Evolutionary conservation across 2,888 invertebrate genomes (phyloP).

Genomic region (Trissonchulus sp.): DNA sequence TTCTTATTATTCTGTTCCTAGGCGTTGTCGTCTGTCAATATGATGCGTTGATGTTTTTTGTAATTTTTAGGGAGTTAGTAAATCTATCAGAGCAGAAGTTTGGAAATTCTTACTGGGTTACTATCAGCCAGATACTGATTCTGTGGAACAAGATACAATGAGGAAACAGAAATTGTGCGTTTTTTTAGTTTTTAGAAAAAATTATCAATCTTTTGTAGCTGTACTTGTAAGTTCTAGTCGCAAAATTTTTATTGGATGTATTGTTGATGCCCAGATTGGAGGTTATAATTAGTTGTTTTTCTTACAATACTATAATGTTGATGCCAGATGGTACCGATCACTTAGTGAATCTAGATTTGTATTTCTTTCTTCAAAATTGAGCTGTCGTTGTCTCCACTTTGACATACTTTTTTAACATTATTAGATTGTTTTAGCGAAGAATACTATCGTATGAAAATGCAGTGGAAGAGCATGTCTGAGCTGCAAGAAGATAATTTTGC

Average conservation of each 20-base stretch:
- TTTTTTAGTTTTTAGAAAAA: too few relatives aligned
- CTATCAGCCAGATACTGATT: conserved; percentile 74
- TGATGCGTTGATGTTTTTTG: too few relatives aligned
- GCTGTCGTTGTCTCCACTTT: conserved; percentile 16
- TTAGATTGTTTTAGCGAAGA: conserved; percentile 60
- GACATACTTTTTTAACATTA: too few relatives aligned
- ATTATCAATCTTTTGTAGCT: conserved; percentile 57
- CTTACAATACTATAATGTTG: background rate
- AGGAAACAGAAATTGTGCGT: conserved; percentile 61
- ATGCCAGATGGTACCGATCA: conserved; percentile 3
- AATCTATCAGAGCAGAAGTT: conserved; percentile 66
- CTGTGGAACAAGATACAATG: conserved; percentile 64
- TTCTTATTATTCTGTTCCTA: too few relatives aligned
- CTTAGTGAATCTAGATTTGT: conserved; percentile 3
- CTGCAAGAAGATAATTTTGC: conserved; percentile 81
- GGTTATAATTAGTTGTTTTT: too few relatives aligned
- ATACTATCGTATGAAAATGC: conserved; percentile 89
- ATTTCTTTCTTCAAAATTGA: too few relatives aligned
- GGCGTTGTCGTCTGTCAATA: too few relatives aligned
- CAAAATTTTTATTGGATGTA: too few relatives aligned
- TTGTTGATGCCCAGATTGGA: too few relatives aligned
- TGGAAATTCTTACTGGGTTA: conserved; percentile 93
- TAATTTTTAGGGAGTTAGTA: conserved; percentile 42
- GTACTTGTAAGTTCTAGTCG: background rate
- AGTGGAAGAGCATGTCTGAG: conserved; percentile 83